These are phyloP conservation scores for Syngnathus scovelli DNA, from an alignment of 2,113 vertebrate genomes.

Conservation along the genomic window DNA sequence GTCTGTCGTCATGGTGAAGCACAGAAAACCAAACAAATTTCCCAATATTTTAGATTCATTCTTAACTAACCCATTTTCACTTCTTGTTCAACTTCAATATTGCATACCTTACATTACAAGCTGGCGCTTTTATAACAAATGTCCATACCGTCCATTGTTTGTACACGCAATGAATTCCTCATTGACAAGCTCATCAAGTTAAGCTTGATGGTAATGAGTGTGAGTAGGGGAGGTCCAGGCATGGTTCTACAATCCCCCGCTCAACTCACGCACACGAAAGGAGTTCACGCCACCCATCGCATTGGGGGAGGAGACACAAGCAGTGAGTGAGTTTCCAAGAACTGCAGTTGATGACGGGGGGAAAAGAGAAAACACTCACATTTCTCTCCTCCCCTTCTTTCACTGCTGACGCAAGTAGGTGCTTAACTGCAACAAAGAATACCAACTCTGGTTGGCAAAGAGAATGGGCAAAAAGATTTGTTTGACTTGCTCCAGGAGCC, in stretches of 20 bases:
- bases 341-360: conserved; percentile 26
- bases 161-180: too few relatives aligned
- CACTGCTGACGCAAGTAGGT: conserved; percentile 11
- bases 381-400: conserved; percentile 5
- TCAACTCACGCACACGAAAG: background rate
- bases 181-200: too few relatives aligned
- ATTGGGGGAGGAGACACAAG: conserved; percentile 23
- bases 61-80: background rate
- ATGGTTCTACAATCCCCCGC: too few relatives aligned
- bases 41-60: background rate
- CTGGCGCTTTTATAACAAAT: background rate
- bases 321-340: conserved; percentile 39
- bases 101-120: background rate
- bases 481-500: background rate
- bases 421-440: conserved; percentile 14
- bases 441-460: background rate
- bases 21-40: conserved; percentile 6
- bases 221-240: too few relatives aligned
- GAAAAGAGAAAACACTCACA: conserved; percentile 9
- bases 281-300: conserved; percentile 34
- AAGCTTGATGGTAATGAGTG: conserved; percentile 5
- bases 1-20: conserved; percentile 43
- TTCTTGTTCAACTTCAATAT: background rate
- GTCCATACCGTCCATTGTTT: background rate
- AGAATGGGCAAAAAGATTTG: background rate